phyloP scores from a whole-genome alignment of 2,113 vertebrate genomes.

The Terrapene triunguis region DNA sequence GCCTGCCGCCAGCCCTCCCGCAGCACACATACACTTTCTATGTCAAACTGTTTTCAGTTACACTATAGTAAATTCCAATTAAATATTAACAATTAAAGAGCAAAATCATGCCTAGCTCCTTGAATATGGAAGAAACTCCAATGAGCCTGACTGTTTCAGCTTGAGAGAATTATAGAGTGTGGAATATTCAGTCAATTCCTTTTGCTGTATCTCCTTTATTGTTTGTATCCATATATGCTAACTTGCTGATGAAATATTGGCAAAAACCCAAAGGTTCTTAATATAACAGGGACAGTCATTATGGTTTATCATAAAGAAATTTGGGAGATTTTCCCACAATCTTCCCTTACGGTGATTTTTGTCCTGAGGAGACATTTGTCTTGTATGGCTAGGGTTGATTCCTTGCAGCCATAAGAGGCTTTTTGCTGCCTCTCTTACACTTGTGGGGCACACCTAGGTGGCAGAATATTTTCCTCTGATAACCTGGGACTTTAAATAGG shows the following conservation, averaged over 20 bases:
- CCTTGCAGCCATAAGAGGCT: background rate
- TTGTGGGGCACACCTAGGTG: background rate
- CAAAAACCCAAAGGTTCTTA: background rate
- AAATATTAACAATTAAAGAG: background rate
- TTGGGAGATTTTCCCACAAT: background rate
- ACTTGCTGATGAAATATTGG: background rate
- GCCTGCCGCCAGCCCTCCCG: background rate
- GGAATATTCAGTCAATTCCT: background rate
- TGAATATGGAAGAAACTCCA: background rate
- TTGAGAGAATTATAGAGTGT: background rate
- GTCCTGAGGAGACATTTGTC: background rate
- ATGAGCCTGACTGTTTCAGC: background rate
- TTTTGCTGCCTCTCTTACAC: background rate
- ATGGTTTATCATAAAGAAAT: background rate
- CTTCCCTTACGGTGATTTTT: background rate
- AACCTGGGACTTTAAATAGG: background rate
- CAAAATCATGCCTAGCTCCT: background rate
- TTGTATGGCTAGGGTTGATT: background rate
- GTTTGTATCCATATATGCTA: background rate
- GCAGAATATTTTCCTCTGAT: background rate
- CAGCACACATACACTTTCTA: background rate
- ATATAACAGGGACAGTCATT: background rate
- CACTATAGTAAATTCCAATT: background rate
- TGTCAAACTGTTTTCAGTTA: background rate
- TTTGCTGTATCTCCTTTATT: background rate